phyloP scores from a whole-genome alignment of 2,797 vertebrate genomes.

The Microhierax caerulescens region DNA sequence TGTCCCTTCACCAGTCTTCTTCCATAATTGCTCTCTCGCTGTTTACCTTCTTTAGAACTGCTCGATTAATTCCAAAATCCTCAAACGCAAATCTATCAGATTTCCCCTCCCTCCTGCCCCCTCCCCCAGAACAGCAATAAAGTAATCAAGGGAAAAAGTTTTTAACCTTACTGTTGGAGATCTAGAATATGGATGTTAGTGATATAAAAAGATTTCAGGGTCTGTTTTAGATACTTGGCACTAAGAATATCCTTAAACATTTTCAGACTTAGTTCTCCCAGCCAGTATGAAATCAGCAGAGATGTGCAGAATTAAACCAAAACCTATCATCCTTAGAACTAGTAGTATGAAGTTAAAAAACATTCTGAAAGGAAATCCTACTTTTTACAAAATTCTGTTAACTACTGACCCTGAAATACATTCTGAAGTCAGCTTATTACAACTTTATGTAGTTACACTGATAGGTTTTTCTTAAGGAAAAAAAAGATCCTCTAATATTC shows the following conservation, averaged over 20 bases:
- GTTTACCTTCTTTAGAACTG: not conserved
- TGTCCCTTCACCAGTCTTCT: not conserved
- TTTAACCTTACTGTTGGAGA: not conserved
- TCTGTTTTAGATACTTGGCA: not conserved
- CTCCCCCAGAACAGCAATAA: not conserved
- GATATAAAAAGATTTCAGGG: not conserved
- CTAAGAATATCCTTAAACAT: not conserved
- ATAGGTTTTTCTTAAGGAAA: not conserved
- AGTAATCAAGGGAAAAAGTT: not conserved
- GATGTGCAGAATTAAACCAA: not conserved
- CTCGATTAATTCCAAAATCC: not conserved
- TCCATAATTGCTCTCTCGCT: not conserved
- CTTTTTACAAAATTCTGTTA: not conserved
- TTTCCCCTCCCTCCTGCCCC: not conserved
- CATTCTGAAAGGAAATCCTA: not conserved
- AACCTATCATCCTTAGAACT: not conserved
- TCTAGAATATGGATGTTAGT: not conserved
- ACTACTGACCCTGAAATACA: not conserved
- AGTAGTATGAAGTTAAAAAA: not conserved
- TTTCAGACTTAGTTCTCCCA: not conserved
- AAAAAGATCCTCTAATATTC: not conserved
- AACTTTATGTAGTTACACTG: not conserved
- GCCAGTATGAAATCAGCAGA: not conserved
- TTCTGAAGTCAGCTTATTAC: not conserved
- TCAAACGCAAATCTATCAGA: not conserved